Evolutionary conservation across 2,113 vertebrate genomes (phyloP).

Genomic region (Steatornis caripensis): DNA sequence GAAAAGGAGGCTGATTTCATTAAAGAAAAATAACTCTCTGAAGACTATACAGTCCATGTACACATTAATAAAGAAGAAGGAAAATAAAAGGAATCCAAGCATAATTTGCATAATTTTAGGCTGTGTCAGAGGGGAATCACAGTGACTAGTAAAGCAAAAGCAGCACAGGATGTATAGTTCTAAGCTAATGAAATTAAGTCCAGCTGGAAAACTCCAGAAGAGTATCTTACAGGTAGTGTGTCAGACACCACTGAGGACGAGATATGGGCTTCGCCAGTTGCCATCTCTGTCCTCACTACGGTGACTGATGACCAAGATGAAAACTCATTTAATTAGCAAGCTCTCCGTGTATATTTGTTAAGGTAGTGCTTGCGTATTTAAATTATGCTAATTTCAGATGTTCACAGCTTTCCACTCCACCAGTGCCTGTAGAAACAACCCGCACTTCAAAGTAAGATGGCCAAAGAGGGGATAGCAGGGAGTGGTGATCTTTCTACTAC

Average conservation of each 20-base stretch:
- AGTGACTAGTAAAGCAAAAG: background rate
- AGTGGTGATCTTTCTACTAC: background rate
- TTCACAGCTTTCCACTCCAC: background rate
- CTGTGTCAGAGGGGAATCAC: background rate
- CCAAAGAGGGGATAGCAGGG: background rate
- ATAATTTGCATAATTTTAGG: background rate
- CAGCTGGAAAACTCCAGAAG: background rate
- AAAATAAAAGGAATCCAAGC: background rate
- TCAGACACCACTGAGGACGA: background rate
- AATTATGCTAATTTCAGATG: background rate
- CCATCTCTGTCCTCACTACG: background rate
- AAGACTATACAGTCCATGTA: background rate
- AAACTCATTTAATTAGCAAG: background rate
- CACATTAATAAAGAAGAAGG: background rate
- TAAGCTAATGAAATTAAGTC: background rate
- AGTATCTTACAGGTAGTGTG: background rate
- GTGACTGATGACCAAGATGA: background rate
- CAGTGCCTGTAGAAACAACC: background rate
- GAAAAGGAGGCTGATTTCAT: slow-evolving; percentile 30
- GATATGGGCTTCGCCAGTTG: background rate
- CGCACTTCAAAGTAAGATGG: background rate
- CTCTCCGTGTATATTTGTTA: background rate
- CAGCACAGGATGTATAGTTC: background rate
- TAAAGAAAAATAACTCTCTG: slow-evolving; percentile 38
- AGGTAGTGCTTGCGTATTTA: background rate